phyloP scores from a whole-genome alignment of 2,888 invertebrate genomes.

The Salticus scenicus region DNA sequence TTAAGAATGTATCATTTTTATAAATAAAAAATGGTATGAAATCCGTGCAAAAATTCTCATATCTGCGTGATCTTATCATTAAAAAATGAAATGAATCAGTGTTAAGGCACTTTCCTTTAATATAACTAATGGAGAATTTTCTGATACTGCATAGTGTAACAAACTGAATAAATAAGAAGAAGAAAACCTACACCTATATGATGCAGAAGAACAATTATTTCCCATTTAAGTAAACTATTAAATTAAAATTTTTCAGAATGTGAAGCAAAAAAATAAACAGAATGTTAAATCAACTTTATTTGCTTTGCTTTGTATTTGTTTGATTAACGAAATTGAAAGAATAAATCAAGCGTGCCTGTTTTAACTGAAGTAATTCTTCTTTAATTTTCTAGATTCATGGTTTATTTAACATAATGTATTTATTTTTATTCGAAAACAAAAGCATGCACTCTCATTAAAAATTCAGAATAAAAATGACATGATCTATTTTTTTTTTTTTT shows the following conservation, averaged over 20 bases:
- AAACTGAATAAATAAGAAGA: too few relatives aligned
- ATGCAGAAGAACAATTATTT: background rate
- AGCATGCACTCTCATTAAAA: background rate
- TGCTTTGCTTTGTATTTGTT: background rate
- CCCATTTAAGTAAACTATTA: background rate
- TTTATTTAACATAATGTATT: conserved; percentile 1
- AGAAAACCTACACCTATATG: too few relatives aligned
- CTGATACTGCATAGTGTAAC: too few relatives aligned
- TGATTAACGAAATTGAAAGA: background rate
- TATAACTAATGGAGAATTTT: too few relatives aligned
- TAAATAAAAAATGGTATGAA: too few relatives aligned
- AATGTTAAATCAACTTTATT: conserved; percentile 7
- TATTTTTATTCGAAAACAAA: background rate
- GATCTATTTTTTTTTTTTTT: background rate
- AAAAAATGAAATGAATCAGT: too few relatives aligned
- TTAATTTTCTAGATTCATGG: background rate
- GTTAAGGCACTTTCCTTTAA: too few relatives aligned
- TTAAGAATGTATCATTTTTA: too few relatives aligned
- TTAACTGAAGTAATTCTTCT: background rate
- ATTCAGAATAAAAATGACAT: background rate
- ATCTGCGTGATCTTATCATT: too few relatives aligned
- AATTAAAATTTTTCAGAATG: background rate
- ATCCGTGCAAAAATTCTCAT: too few relatives aligned
- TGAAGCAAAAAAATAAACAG: background rate
- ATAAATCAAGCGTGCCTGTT: background rate